phyloP scores from a whole-genome alignment of 2,113 vertebrate species.

The Turdus rufiventris region DNA sequence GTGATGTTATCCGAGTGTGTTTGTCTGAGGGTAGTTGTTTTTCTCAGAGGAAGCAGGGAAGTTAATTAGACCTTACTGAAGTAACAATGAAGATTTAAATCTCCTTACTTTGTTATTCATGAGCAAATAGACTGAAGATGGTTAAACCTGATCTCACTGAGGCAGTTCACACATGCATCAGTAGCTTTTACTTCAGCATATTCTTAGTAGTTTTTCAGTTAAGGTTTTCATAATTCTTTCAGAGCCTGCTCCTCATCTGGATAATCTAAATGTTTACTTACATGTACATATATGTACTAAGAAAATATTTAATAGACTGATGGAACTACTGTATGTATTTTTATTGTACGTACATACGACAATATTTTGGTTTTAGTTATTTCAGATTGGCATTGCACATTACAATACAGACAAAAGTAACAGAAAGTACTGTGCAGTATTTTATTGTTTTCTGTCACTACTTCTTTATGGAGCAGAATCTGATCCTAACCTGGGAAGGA shows the following conservation, averaged over 20 bases:
- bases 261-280: neutral
- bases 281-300: neutral
- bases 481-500: neutral
- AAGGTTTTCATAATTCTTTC: neutral
- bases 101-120: constrained; percentile 19
- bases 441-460: neutral
- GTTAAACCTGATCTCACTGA: neutral
- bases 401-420: neutral
- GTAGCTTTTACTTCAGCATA: neutral
- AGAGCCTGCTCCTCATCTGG: neutral
- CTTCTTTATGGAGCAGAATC: neutral
- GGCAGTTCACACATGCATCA: neutral
- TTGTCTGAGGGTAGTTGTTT: neutral
- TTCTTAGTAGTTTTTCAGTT: neutral
- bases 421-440: neutral
- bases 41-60: neutral
- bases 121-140: neutral
- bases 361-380: neutral
- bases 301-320: neutral
- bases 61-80: constrained; percentile 50
- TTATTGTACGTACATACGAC: neutral
- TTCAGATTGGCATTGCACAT: neutral
- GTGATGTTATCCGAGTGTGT: constrained; percentile 17
- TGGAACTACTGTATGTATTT: neutral
- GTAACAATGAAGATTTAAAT: constrained; percentile 25